A percentile compares a stretch with the other conserved stretches of the same genome.
phyloP scores from a whole-genome alignment of 1,140 invertebrate species.

The Notospermus geniculatus region DNA sequence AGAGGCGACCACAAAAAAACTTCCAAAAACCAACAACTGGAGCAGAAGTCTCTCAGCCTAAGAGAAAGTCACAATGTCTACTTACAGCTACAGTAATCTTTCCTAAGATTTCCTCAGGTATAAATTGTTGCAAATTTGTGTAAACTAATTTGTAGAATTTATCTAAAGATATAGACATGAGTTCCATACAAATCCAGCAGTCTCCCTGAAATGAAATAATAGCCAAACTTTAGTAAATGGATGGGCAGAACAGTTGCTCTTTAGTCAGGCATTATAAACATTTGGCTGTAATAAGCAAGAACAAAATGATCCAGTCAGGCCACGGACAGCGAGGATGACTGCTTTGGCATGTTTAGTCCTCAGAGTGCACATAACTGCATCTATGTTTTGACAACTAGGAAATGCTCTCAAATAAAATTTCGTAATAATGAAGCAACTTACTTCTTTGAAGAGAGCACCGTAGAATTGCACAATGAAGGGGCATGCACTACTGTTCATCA shows the following conservation, averaged over 20 bases:
- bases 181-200: constrained; percentile 99
- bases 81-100: constrained; percentile 89
- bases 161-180: constrained; percentile 98
- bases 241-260: too few species aligned
- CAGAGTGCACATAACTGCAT: too few species aligned
- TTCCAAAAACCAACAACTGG: too few species aligned
- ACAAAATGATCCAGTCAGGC: too few species aligned
- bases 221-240: too few species aligned
- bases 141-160: constrained; percentile 88
- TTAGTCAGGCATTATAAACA: too few species aligned
- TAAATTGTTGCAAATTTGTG: constrained; percentile 62
- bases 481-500: constrained; percentile 96
- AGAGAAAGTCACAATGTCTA: constrained; percentile 18
- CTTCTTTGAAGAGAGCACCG: constrained; percentile 94
- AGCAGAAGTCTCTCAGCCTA: too few species aligned
- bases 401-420: too few species aligned
- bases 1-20: too few species aligned
- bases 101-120: constrained; percentile 57
- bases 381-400: too few species aligned
- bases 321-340: not conserved
- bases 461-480: constrained; percentile 96
- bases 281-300: too few species aligned
- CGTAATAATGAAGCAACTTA: too few species aligned
- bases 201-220: constrained; percentile 66
- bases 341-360: not conserved